phyloP scores from a whole-genome alignment of 2,888 invertebrate genomes.

The Atethmia centrago region DNA sequence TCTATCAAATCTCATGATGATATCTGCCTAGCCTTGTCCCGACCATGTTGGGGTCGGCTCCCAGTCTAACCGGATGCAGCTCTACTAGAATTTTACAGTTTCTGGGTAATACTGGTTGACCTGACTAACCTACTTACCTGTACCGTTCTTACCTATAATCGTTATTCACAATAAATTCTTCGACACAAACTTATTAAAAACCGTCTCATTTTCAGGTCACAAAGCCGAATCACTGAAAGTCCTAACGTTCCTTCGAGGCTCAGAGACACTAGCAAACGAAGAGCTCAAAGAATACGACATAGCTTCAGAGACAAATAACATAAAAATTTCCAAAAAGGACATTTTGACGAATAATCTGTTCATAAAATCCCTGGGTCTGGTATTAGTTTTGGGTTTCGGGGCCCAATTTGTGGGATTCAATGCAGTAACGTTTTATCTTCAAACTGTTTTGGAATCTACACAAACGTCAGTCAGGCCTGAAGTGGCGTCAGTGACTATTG shows the following conservation, averaged over 20 bases:
- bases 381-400: slow-evolving; percentile 38
- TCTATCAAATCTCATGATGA: no score
- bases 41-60: no score
- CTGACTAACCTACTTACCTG: no score
- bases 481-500: slow-evolving; percentile 77
- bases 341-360: slow-evolving; percentile 57
- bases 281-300: slow-evolving; percentile 78
- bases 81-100: no score
- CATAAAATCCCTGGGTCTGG: slow-evolving; percentile 49
- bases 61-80: no score
- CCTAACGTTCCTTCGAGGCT: slow-evolving; percentile 75
- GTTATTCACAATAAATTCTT: no score
- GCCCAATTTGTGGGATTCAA: slow-evolving; percentile 76
- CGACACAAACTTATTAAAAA: background rate
- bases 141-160: no score
- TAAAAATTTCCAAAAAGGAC: slow-evolving; percentile 53
- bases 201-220: slow-evolving; percentile 70
- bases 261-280: slow-evolving; percentile 73
- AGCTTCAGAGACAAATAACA: slow-evolving; percentile 30
- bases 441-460: slow-evolving; percentile 78
- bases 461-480: slow-evolving; percentile 77
- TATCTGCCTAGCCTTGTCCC: no score
- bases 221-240: slow-evolving; percentile 74
- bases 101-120: no score
- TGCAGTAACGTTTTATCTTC: slow-evolving; percentile 78